Evolutionary conservation across 2,888 invertebrate species (phyloP), one percentile per base, ranked within the genome.

Genomic region (Melipona bicolor): DNA sequence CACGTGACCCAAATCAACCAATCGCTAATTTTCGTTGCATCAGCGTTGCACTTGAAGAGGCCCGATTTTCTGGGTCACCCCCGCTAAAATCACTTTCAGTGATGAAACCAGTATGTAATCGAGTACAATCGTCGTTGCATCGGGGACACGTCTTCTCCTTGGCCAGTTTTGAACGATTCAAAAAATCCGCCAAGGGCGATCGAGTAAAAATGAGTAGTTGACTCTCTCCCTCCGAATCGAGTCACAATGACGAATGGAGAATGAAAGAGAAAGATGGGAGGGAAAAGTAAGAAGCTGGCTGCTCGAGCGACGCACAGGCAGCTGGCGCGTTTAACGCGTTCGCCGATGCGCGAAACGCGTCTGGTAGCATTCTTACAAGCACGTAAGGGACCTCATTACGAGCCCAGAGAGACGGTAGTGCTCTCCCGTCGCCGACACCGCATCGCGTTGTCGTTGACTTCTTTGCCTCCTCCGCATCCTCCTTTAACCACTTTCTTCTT

Each of bases 261-360:
- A 67, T 73, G 71, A 74, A n/a, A 77, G 65, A 17, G 49, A 24
- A 52, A 73, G 52, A 76, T 19, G 64, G 74, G n/a, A 50, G n/a
- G 17, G 27, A 67, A 78, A 62, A 79, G 49, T 68, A 86, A 74
- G 81, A 79, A 71, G 79, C 79, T 75, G 79, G 71, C 68, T 74
- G 84, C 79, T 79, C 73, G 87, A 83, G 68, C 79, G 86, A 84
- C 43, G 77, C 87, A 88, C 87, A 89, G 78, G 89, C 91, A 90
- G 92, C 92, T 91, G 91, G 85, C 84, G 87, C 87, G 89, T 90
- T 91, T 90, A 91, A 90, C 90, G 91, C 88, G 89, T 89, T 87
- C 89, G 92, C 64, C 88, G 91, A 89, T 90, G 91, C 91, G 92
- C 89, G 90, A 92, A 92, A 92, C 90, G 92, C 91, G 91, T 88